These are phyloP conservation scores for Actinemys pallida DNA, from an alignment of 2,113 vertebrate genomes.

Conservation along the genomic window DNA sequence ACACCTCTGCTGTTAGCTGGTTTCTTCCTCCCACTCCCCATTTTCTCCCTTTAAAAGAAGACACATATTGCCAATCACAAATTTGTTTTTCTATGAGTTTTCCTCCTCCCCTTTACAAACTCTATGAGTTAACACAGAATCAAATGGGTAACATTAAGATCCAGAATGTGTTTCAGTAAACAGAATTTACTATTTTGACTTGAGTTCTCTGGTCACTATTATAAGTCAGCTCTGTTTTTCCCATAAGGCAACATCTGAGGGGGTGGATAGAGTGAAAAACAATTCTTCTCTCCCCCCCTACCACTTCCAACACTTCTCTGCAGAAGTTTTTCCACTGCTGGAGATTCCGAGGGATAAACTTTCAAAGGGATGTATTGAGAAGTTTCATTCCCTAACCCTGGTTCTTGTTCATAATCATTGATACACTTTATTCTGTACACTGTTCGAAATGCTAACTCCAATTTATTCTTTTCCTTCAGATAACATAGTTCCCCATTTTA, in stretches of 20 bases:
- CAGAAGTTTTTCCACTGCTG: conserved; percentile 6
- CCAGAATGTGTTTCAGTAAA: conserved; percentile 32
- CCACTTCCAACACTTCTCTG: background rate
- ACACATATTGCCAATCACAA: conserved; percentile 18
- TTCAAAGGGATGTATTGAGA: background rate
- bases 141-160: conserved; percentile 38
- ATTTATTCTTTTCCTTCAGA: background rate
- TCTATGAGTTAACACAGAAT: conserved; percentile 7
- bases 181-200: conserved; percentile 39
- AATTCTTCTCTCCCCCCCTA: background rate
- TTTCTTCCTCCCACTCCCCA: conserved; percentile 34
- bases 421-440: background rate
- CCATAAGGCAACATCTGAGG: background rate
- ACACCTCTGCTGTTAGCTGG: background rate
- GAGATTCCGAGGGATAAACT: background rate
- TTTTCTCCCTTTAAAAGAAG: conserved; percentile 3
- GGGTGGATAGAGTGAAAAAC: background rate
- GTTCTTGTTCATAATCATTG: background rate
- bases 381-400: background rate
- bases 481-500: background rate
- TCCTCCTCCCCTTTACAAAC: conserved; percentile 21
- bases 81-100: conserved; percentile 50
- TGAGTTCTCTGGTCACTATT: background rate
- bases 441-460: background rate
- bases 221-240: conserved; percentile 36